A percentile compares a stretch with the other conserved stretches of the same genome.
Conservation (phyloP, 2,888 invertebrate species). For the Ochropacha duplaris region DNA sequence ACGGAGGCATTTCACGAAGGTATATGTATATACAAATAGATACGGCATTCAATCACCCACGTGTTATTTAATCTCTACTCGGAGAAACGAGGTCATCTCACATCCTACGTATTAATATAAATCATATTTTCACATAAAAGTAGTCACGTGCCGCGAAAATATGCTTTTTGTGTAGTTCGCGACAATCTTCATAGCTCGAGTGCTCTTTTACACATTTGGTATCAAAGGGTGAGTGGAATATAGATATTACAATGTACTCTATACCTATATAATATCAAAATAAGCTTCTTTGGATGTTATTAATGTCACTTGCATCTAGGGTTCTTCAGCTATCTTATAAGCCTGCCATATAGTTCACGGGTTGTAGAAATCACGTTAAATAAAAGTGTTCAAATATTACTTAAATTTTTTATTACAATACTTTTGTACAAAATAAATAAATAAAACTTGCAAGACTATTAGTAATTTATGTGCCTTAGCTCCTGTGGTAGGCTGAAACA, state of each 20-base stretch:
- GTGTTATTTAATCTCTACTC: conserved; percentile 26
- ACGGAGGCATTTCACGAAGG: conserved; percentile 19
- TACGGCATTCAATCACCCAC: conserved; percentile 22
- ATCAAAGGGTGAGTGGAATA: not conserved
- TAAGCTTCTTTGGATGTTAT: too few species aligned
- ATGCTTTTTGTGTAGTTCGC: conserved; percentile 1
- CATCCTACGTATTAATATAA: not conserved
- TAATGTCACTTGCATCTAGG: too few species aligned
- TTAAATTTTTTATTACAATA: not conserved
- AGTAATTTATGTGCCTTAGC: conserved; percentile 31
- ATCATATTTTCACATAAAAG: not conserved
- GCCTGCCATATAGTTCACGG: too few species aligned
- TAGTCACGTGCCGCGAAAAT: not conserved
- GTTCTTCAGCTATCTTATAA: too few species aligned
- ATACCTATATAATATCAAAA: not conserved
- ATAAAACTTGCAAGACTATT: conserved; percentile 8
- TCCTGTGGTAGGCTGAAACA: conserved; percentile 64
- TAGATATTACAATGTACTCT: not conserved
- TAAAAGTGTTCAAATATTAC: not conserved
- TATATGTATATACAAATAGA: conserved; percentile 11
- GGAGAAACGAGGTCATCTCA: conserved; percentile 3
- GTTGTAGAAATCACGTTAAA: too few species aligned
- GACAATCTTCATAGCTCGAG: conserved; percentile 7
- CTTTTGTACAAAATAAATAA: conserved; percentile 12
- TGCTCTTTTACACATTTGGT: not conserved